Evolutionary conservation across 2,888 invertebrate species (phyloP), one percentile per base, ranked within the genome.

Genomic region (Monochamus alternatus): DNA sequence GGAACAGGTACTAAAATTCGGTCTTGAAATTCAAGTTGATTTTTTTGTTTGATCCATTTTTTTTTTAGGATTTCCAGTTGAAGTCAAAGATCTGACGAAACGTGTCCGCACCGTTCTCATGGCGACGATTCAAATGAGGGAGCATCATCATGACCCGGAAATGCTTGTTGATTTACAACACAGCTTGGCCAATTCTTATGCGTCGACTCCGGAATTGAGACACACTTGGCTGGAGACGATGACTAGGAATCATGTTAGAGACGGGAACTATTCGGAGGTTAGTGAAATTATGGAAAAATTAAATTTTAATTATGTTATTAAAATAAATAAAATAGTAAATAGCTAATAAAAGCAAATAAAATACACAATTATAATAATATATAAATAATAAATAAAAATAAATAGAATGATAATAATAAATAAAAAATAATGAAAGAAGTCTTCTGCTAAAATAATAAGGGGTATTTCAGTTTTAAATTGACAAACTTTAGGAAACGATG

Each of bases 221-320:
- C 96, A 97, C 88, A 98, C 98, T 0, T 98, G 98, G 98, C 92
- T 98, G n/a, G 95, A 97, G 82, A 96, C 96, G 1, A 95, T 98
- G 93, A 96, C 98, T 12, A 93, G 93, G 84, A 95, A 96, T 88
- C 97, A 98, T 86, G 92, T 93, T 7, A 90, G 94, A 77, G 94
- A 96, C 85, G 93, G 93, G 47, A 96, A 98, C 89, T 94, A 93
- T 85, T 97, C 98, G 3, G 98, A 98, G 92, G 96, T 96, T 86
- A 78, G 79, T 52, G 3, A 9, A 64, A 43, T 9, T 8, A 30
- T 22, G 22, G 22, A 58, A 12, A 14, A 7, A 22, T 3, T 22
- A 5, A 63, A 30, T 44, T 9, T 22, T 22, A 30, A 3, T 64
- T 12, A 8, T 44, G n/a, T 43, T 38, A 22, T 43, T 38, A 14